Evolutionary conservation across 2,113 vertebrate species (phyloP), one percentile per base, ranked within the genome.

Genomic region (Casuarius casuarius): DNA sequence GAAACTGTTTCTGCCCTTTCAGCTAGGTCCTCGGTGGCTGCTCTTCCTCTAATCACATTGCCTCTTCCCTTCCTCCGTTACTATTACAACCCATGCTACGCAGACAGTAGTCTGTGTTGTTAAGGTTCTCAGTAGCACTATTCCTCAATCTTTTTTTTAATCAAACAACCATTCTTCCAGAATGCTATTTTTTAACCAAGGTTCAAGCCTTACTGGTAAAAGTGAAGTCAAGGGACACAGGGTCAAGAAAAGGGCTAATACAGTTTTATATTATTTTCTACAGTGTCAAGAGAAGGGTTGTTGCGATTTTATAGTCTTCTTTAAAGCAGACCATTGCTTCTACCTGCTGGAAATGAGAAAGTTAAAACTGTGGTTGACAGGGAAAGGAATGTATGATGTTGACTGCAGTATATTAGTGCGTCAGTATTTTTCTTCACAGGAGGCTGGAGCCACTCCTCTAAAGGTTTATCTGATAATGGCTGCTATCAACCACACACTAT

Each of bases 381-480:
- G 66, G 66, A 91, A 75, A 84, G 58, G 66, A 40, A 87, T 87
- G 66, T 76, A 72, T 72, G 67, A 70, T 95, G 84, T 68, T 89
- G 89, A 33, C 51, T 87, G 71, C 48, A 85, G 77, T 87, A 48
- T 66, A 3, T 67, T 81, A 96, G 48, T 87, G 75, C 62, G 46
- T 46, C 1, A 4, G 81, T 94, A 87, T 94, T 91, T 96, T 95
- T 92, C 74, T 92, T 92, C 89, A 44, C 67, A 82, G 65, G 63
- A 91, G 92, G 81, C 35, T 91, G 71, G 29, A 96, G 84, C 52
- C n/a, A 19, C 48, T 89, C 11, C 56, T 97, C 77, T 91, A 89
- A 94, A 91, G 67, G 40, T 87, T 94, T 96, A 85, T 95, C 89
- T 97, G 87, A 79, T 85, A 95, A 94, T 87, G 78, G 75, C 23